Percentiles rank a stretch among this genome's conserved stretches.
phyloP scores from a whole-genome alignment of 2,113 vertebrate genomes.

The Gavia stellata region DNA sequence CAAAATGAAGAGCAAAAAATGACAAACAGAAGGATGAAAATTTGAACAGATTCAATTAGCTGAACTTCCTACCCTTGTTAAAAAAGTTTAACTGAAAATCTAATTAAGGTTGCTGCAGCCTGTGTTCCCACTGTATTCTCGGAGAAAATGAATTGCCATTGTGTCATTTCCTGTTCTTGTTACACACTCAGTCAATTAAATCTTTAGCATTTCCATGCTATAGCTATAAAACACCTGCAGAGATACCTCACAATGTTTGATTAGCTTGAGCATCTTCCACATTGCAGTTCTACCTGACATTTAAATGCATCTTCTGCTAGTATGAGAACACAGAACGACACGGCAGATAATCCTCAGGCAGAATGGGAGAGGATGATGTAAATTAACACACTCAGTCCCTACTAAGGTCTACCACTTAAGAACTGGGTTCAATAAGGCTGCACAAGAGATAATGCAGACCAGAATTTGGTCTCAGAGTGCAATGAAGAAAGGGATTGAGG shows the following conservation, averaged over 20 bases:
- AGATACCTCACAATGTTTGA: background rate
- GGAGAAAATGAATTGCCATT: constrained; percentile 21
- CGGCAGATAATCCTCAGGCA: background rate
- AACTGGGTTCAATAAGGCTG: background rate
- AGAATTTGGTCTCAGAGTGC: background rate
- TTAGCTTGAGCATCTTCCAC: background rate
- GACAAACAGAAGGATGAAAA: constrained; percentile 26
- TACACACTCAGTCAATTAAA: background rate
- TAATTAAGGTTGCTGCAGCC: background rate
- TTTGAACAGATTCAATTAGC: constrained; percentile 25
- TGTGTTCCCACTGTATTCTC: background rate
- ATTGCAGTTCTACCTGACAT: background rate
- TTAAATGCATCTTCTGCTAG: background rate
- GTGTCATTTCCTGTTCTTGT: constrained; percentile 32
- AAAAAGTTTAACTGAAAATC: constrained; percentile 17
- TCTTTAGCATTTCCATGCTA: background rate
- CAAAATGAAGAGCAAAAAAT: background rate
- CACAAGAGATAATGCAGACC: background rate
- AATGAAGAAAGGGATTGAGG: background rate
- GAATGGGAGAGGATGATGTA: background rate
- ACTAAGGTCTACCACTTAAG: background rate
- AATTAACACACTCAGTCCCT: background rate
- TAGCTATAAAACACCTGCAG: background rate
- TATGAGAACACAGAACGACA: background rate
- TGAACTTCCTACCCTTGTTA: constrained; percentile 4